Evolutionary conservation across 2,113 vertebrate species (phyloP).

Genomic region (Apteryx mantelli): DNA sequence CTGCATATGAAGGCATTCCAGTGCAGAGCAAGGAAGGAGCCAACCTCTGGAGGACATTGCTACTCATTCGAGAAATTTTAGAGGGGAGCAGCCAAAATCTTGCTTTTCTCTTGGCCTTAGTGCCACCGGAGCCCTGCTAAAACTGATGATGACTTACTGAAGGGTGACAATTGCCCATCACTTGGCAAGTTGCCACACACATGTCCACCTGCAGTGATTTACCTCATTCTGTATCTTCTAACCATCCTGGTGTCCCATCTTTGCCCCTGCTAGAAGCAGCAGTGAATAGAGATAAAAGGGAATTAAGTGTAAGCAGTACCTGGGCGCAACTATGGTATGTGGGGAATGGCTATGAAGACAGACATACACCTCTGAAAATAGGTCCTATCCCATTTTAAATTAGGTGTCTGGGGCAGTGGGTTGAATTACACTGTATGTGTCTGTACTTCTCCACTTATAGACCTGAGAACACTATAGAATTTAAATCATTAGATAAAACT

Average conservation of each 20-base stretch:
- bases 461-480: background rate
- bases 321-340: no score
- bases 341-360: background rate
- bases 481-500: background rate
- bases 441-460: background rate
- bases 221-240: background rate
- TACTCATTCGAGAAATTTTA: background rate
- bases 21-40: background rate
- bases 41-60: accelerated
- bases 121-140: accelerated
- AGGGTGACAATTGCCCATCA: background rate
- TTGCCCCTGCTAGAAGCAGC: background rate
- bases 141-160: background rate
- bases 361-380: background rate
- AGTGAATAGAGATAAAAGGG: background rate
- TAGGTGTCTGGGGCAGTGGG: background rate
- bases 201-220: accelerated
- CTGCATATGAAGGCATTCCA: background rate
- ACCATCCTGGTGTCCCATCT: background rate
- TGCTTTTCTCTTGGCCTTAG: background rate
- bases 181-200: accelerated
- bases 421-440: background rate
- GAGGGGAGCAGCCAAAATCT: background rate
- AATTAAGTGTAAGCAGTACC: background rate
- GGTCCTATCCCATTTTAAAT: background rate